A percentile compares a stretch with the other conserved stretches of the same genome.
These are phyloP conservation scores for Acrocephalus arundinaceus DNA, from an alignment of 2,113 vertebrate species.

Conservation along the genomic window DNA sequence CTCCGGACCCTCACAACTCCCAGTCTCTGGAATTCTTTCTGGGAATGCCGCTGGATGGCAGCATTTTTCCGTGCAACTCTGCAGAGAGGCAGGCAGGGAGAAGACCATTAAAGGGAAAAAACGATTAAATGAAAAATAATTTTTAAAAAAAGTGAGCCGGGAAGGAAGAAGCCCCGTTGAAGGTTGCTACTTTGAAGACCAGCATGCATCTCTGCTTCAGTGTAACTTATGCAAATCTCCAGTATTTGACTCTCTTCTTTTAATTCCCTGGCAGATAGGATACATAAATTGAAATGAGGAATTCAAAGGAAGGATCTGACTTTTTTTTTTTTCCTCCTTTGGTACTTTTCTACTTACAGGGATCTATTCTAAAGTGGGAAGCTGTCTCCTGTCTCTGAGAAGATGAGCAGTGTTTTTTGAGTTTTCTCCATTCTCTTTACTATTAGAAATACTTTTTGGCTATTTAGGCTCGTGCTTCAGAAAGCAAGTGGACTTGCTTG, in stretches of 20 bases:
- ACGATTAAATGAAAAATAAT: neutral
- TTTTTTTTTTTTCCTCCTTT: neutral
- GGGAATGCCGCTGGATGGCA: constrained; percentile 63
- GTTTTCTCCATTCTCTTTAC: neutral
- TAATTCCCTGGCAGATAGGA: neutral
- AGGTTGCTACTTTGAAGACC: neutral
- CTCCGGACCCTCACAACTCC: neutral
- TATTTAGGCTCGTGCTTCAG: neutral
- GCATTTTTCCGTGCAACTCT: constrained; percentile 31
- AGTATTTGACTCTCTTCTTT: neutral
- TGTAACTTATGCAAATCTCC: neutral
- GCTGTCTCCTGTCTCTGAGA: neutral
- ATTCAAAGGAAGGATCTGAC: neutral
- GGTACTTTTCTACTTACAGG: neutral
- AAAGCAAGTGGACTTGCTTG: neutral
- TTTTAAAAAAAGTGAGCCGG: neutral
- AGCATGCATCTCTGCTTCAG: neutral
- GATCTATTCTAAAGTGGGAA: neutral
- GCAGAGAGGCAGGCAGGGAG: neutral
- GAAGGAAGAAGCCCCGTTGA: neutral
- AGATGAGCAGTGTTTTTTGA: neutral
- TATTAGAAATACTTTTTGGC: accelerated
- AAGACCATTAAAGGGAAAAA: neutral
- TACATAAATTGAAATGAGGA: neutral
- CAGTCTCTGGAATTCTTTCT: neutral